phyloP scores from a whole-genome alignment of 2,113 vertebrate species.

The Eptesicus fuscus region DNA sequence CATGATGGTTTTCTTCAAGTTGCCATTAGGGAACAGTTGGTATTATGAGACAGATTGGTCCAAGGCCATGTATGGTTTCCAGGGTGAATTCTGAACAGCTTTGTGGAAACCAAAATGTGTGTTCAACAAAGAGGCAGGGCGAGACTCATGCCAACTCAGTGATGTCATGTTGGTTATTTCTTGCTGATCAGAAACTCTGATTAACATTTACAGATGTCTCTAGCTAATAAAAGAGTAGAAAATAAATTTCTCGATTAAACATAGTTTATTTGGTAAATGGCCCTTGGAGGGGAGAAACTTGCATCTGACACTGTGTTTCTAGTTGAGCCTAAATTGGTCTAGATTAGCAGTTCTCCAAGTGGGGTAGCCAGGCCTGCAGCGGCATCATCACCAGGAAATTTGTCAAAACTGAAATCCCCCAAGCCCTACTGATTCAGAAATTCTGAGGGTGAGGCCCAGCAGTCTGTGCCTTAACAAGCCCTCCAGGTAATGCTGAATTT shows the following conservation, averaged over 20 bases:
- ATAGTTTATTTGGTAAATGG: neutral
- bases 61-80: neutral
- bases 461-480: neutral
- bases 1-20: neutral
- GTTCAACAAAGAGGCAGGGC: neutral
- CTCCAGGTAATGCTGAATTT: neutral
- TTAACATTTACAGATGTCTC: neutral
- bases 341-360: neutral
- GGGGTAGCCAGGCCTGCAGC: neutral
- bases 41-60: neutral
- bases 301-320: neutral
- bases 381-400: neutral
- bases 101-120: neutral
- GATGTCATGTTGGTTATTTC: neutral
- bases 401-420: neutral
- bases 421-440: neutral
- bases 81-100: slow-evolving; percentile 16
- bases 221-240: neutral
- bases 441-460: neutral
- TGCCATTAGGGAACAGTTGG: neutral
- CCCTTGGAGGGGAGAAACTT: neutral
- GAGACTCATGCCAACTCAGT: neutral
- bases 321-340: neutral
- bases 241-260: slow-evolving; percentile 14
- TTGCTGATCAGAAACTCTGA: slow-evolving; percentile 12